phyloP scores from a whole-genome alignment of 2,797 vertebrate species.

The Leptodactylus fallax region DNA sequence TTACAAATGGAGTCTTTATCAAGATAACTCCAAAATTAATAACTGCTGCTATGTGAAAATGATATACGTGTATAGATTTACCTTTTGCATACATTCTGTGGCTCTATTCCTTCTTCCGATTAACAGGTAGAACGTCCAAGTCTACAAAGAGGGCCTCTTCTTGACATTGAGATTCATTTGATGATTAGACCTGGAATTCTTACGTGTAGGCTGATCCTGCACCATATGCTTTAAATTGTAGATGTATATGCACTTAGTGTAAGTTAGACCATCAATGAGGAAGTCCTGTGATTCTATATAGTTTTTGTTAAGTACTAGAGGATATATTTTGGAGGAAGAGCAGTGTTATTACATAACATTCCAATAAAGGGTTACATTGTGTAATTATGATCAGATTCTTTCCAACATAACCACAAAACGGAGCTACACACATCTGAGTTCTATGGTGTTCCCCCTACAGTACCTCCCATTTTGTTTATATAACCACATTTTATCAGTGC shows the following conservation, averaged over 20 bases:
- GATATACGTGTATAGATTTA: background rate
- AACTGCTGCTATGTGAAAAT: background rate
- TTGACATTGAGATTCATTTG: background rate
- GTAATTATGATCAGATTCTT: constrained; percentile 43
- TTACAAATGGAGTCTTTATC: background rate
- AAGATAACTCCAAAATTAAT: background rate
- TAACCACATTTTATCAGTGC: constrained; percentile 28
- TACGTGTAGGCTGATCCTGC: constrained; percentile 15
- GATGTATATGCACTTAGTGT: constrained; percentile 31
- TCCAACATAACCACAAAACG: constrained; percentile 45
- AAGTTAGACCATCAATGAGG: constrained; percentile 26
- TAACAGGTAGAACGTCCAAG: background rate
- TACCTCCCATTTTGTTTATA: constrained; percentile 24
- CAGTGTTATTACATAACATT: constrained; percentile 40
- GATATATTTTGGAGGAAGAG: constrained; percentile 31
- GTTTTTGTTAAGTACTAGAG: constrained; percentile 38
- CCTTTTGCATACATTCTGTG: background rate
- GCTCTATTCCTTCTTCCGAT: background rate
- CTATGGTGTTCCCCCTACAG: background rate
- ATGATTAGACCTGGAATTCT: constrained; percentile 33
- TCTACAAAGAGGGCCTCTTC: constrained; percentile 20
- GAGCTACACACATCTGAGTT: constrained; percentile 1
- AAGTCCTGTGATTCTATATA: constrained; percentile 39
- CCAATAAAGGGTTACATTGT: constrained; percentile 45
- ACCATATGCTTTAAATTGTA: constrained; percentile 44